Evolutionary conservation across 2,797 vertebrate species (phyloP).

Genomic region (Margarornis squamiger): DNA sequence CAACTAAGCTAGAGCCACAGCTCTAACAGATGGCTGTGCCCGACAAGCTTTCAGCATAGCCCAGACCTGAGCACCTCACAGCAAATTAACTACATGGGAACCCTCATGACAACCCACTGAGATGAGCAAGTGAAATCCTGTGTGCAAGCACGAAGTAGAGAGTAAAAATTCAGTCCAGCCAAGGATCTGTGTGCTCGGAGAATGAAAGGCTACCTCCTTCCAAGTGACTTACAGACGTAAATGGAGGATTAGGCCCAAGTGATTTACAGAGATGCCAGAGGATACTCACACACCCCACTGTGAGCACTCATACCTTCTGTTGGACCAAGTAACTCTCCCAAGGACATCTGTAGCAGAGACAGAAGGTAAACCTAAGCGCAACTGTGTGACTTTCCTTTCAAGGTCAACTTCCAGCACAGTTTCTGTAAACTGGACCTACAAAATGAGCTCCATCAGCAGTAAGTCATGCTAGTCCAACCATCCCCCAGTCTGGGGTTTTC

Average conservation of each 20-base stretch:
- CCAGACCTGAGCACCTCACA: neutral
- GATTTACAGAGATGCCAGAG: neutral
- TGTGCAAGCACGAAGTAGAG: neutral
- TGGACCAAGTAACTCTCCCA: neutral
- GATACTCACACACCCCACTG: neutral
- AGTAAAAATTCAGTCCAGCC: neutral
- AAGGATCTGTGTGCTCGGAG: neutral
- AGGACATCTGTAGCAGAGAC: neutral
- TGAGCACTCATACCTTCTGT: neutral
- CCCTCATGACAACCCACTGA: accelerated
- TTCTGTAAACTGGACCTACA: neutral
- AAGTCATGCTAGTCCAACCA: neutral
- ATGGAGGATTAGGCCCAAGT: neutral
- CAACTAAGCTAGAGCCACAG: neutral
- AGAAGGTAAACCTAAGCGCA: neutral
- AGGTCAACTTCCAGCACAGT: neutral
- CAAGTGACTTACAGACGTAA: accelerated
- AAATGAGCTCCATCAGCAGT: neutral
- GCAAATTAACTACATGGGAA: accelerated
- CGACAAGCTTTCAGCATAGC: neutral
- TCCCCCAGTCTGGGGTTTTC: neutral
- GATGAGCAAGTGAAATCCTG: neutral
- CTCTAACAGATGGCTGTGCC: neutral
- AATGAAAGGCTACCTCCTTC: neutral
- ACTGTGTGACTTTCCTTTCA: neutral